phyloP scores from a whole-genome alignment of 2,113 vertebrate species.

The Hippocampus comes region DNA sequence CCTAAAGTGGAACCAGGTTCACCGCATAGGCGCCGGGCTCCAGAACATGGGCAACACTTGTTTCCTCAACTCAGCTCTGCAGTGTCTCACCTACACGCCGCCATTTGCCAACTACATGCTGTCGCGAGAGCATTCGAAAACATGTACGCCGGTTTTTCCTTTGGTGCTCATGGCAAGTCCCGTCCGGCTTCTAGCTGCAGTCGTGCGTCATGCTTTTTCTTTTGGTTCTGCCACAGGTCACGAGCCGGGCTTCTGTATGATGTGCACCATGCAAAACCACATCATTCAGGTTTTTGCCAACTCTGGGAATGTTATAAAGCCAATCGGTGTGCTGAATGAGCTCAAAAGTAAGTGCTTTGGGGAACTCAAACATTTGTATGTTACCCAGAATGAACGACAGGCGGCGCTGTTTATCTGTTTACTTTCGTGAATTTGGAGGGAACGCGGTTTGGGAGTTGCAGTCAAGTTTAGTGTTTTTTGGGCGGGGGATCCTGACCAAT shows the following conservation, averaged over 20 bases:
- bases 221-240: slow-evolving; percentile 74
- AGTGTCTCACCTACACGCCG: slow-evolving; percentile 92
- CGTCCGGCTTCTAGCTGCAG: neutral
- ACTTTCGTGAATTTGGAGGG: slow-evolving; percentile 42
- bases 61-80: slow-evolving; percentile 92
- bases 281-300: slow-evolving; percentile 88
- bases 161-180: neutral
- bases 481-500: neutral
- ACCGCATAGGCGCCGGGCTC: slow-evolving; percentile 90
- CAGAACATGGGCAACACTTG: slow-evolving; percentile 96
- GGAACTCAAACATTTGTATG: neutral
- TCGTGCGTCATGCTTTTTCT: neutral
- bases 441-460: slow-evolving; percentile 10
- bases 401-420: slow-evolving; percentile 35
- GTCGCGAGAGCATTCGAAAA: slow-evolving; percentile 90
- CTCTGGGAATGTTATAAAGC: slow-evolving; percentile 89
- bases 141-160: slow-evolving; percentile 73
- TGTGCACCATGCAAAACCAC: slow-evolving; percentile 96
- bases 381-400: slow-evolving; percentile 19
- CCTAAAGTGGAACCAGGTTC: slow-evolving; percentile 88
- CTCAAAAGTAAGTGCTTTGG: slow-evolving; percentile 76
- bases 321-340: slow-evolving; percentile 87
- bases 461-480: neutral
- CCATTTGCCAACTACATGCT: slow-evolving; percentile 94
- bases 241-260: slow-evolving; percentile 92